Evolutionary conservation across 2,797 vertebrate genomes (phyloP), one percentile per base, ranked within the genome.

Genomic region (Enteromius unitaeniatus): DNA sequence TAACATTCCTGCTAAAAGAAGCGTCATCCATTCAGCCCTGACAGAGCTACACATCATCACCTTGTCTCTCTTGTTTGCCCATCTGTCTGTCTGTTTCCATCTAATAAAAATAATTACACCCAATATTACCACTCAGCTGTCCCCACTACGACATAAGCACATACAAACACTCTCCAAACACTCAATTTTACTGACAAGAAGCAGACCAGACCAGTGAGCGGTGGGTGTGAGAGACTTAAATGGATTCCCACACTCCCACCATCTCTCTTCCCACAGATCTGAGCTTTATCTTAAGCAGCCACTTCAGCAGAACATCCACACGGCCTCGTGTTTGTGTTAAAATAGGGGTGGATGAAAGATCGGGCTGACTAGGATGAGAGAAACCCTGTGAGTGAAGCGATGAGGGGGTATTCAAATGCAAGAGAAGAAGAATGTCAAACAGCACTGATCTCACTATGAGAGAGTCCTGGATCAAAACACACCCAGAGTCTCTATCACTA

Each of bases 231-330:
- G 28, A 77, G 34, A 58, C 37, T 51, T 42, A 40, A 76, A 40
- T 45, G 47, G 26, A 53, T 67, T 68, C 64, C 49, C 62, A 58
- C 17, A 76, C 67, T 68, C 47, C 47, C 73, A 64, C 62, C 23
- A 19, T 42, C 58, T 68, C 47, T 74, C 62, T 40, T 68, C 28
- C 45, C 75, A 72, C 45, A 82, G 55, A 73, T 82, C 74, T 73
- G 53, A 84, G 76, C 23, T 79, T 80, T 76, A 85, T 80, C 84
- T 81, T 55, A 28, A 26, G 78, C 37, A 84, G 53, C 82, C 74
- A 78, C 75, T 84, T 84, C 40, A 70, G 28, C 40, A 62, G 51
- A 78, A 78, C 82, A 72, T 75, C 60, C 70, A 81, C 62, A 69
- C 13, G 0, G 65, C 19, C 8, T 40, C 23, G 37, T 82, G 73